A percentile compares a stretch with the other conserved stretches of the same genome.
Evolutionary conservation across 2,113 vertebrate species (phyloP).

Genomic region (Cathartes aura): DNA sequence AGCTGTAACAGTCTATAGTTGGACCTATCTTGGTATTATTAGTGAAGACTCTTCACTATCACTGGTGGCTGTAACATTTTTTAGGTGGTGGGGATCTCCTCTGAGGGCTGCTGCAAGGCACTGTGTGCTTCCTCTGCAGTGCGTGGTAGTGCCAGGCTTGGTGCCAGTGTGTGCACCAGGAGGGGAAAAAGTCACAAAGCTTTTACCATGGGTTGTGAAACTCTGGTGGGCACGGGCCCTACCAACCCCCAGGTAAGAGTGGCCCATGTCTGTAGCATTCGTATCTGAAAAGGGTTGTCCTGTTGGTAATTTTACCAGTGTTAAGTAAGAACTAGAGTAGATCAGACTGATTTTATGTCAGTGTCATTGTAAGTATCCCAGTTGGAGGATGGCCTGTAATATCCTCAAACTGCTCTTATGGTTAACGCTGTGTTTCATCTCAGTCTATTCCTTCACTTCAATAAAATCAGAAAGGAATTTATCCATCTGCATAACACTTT

Average conservation of each 20-base stretch:
- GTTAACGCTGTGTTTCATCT: neutral
- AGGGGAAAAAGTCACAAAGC: neutral
- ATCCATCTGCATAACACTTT: neutral
- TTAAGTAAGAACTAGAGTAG: neutral
- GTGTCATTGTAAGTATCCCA: neutral
- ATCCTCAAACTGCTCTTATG: neutral
- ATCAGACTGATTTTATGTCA: neutral
- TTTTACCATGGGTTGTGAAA: neutral
- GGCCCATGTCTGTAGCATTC: accelerated
- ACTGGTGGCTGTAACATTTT: neutral
- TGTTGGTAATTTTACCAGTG: neutral
- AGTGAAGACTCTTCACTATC: neutral
- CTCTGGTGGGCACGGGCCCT: neutral
- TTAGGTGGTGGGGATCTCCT: neutral
- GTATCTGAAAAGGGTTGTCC: neutral
- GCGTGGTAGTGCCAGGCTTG: neutral
- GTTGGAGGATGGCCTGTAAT: neutral
- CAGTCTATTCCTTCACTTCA: neutral
- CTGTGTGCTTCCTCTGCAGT: neutral
- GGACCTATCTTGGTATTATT: neutral
- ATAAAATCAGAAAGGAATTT: neutral
- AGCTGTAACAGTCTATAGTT: neutral
- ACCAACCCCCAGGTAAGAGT: neutral
- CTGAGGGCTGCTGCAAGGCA: neutral
- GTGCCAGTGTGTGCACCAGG: neutral